Conservation (phyloP, 2,797 vertebrate genomes). For the Paratrypauchen microcephalus region DNA sequence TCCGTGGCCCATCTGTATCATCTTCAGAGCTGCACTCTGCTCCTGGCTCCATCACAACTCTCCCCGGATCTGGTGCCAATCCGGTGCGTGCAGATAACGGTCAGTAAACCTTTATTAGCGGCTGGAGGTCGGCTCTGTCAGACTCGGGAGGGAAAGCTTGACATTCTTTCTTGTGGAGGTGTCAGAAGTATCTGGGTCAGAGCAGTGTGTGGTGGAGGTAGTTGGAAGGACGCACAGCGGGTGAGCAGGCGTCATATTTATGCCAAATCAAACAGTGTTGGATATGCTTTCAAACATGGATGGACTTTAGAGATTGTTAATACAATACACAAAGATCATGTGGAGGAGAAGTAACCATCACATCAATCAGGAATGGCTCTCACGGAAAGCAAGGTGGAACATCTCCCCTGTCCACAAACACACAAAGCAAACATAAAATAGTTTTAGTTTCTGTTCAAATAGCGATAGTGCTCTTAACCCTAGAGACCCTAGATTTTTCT, state of each 20-base stretch:
- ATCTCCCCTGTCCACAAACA: too few relatives aligned
- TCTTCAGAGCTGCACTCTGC: not conserved
- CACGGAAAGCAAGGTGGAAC: too few relatives aligned
- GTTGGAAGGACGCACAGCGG: slow-evolving; percentile 3
- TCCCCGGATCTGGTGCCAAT: slow-evolving; percentile 3
- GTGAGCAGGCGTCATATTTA: not conserved
- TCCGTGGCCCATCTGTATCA: not conserved
- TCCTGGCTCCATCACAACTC: slow-evolving; percentile 13
- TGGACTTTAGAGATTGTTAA: not conserved
- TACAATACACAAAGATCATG: too few relatives aligned
- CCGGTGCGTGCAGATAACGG: not conserved
- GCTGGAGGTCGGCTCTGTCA: slow-evolving; percentile 2
- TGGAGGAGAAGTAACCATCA: too few relatives aligned
- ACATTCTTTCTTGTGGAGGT: not conserved
- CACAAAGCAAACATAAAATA: too few relatives aligned
- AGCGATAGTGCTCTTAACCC: too few relatives aligned
- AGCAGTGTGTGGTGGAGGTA: not conserved
- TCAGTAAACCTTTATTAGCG: slow-evolving; percentile 16
- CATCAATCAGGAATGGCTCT: too few relatives aligned
- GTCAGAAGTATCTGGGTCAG: slow-evolving; percentile 12
- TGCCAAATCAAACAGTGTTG: not conserved
- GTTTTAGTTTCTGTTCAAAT: too few relatives aligned
- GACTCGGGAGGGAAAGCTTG: not conserved
- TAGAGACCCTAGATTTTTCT: too few relatives aligned
- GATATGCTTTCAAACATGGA: not conserved